These are phyloP conservation scores for Dryadula phaetusa DNA, from an alignment of 2,888 invertebrate species.

Conservation along the genomic window DNA sequence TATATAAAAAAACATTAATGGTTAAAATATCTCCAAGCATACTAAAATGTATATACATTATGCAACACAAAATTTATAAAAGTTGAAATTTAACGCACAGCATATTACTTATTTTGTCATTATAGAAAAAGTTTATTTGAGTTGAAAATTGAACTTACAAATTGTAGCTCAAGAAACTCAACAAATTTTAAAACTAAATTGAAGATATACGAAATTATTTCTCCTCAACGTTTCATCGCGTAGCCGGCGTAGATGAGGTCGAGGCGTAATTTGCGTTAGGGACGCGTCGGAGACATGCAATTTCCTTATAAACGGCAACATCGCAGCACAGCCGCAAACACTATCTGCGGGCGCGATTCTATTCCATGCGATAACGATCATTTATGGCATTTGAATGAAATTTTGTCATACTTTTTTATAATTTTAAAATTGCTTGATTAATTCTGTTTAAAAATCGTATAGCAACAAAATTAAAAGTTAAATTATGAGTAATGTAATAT, in stretches of 20 bases:
- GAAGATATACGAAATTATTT: conserved; percentile 7
- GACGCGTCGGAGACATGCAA: conserved; percentile 43
- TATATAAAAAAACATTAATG: too few relatives aligned
- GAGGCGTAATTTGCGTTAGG: conserved; percentile 32
- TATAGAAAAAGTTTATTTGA: not conserved
- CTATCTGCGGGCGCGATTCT: conserved; percentile 34
- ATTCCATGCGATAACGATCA: conserved; percentile 28
- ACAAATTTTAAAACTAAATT: conserved; percentile 5
- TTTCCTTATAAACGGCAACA: conserved; percentile 43
- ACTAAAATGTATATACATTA: too few relatives aligned
- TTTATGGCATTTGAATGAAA: not conserved
- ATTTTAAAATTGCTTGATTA: too few relatives aligned
- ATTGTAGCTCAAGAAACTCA: not conserved
- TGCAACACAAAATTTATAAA: not conserved
- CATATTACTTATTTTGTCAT: not conserved
- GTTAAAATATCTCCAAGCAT: too few relatives aligned
- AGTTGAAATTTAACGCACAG: not conserved
- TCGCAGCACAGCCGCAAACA: conserved; percentile 37
- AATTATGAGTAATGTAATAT: too few relatives aligned
- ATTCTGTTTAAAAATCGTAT: too few relatives aligned
- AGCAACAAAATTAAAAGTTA: too few relatives aligned
- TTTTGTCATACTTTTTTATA: too few relatives aligned
- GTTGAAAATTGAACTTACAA: not conserved
- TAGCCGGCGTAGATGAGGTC: conserved; percentile 24
- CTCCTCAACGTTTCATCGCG: conserved; percentile 6